These are phyloP conservation scores for Metacarcinus magister DNA, from an alignment of 2,888 invertebrate genomes.

Conservation along the genomic window DNA sequence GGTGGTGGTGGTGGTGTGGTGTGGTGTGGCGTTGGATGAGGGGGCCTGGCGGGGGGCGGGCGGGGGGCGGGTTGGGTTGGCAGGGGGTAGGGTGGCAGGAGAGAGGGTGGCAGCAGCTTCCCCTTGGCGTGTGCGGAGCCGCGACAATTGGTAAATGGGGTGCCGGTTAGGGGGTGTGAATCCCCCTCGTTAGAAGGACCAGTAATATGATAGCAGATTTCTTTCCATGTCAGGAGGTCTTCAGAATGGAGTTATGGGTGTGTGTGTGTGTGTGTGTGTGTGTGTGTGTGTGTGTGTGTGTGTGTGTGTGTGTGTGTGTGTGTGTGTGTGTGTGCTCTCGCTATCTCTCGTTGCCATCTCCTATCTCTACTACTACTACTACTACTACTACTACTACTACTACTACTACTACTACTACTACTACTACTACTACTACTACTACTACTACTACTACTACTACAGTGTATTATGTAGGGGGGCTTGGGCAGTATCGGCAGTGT, in stretches of 20 bases:
- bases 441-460: not conserved
- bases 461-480: not conserved
- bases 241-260: slow-evolving; percentile 54
- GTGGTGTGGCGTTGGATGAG: not conserved
- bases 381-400: not conserved
- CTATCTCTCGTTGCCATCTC: not conserved
- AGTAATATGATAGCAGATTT: slow-evolving; percentile 78
- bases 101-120: not conserved
- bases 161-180: slow-evolving; percentile 67
- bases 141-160: slow-evolving; percentile 77
- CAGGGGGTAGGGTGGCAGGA: not conserved
- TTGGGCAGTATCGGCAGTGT: not conserved
- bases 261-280: not conserved
- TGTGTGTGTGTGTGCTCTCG: not conserved
- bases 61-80: not conserved
- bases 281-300: not conserved
- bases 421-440: not conserved
- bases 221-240: slow-evolving; percentile 70
- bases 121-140: slow-evolving; percentile 8
- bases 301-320: not conserved
- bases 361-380: not conserved
- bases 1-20: too few relatives aligned
- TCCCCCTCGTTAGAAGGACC: slow-evolving; percentile 74
- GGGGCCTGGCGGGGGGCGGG: not conserved
- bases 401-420: not conserved